These are phyloP conservation scores for Leucophora obtusa DNA, from an alignment of 2,888 invertebrate genomes.

Conservation along the genomic window DNA sequence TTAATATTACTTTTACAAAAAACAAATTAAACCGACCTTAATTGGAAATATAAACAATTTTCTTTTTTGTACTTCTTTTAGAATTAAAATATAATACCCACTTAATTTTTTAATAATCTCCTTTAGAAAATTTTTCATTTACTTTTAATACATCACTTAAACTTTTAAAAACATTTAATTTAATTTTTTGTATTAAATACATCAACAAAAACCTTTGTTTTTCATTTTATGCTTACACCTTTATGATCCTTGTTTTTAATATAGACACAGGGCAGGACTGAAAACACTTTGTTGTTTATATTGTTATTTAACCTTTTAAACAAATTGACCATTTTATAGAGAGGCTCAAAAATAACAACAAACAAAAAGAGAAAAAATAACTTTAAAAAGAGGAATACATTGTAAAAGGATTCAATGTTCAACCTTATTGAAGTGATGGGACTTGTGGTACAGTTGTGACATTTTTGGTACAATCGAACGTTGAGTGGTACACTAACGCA, in stretches of 20 bases:
- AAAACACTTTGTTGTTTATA: constrained; percentile 36
- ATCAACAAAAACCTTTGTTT: not conserved
- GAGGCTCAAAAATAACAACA: constrained; percentile 20
- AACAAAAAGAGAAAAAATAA: not conserved
- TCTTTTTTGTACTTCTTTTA: not conserved
- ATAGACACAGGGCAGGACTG: not conserved
- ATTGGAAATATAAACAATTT: not conserved
- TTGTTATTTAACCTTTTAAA: constrained; percentile 55
- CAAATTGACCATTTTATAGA: constrained; percentile 56
- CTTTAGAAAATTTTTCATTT: not conserved
- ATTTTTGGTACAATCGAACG: no score
- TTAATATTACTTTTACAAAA: not conserved
- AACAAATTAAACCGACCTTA: not conserved
- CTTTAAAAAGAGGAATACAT: not conserved
- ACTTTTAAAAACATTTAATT: constrained; percentile 34
- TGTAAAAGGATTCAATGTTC: constrained; percentile 14
- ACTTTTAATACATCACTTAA: constrained; percentile 38
- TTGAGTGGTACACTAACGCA: no score
- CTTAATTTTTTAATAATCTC: constrained; percentile 1
- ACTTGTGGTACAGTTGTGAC: no score
- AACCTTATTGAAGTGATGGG: not conserved
- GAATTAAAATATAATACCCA: not conserved
- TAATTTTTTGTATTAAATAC: constrained; percentile 16
- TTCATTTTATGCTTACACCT: constrained; percentile 7
- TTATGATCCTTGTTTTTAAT: constrained; percentile 14